phyloP scores from a whole-genome alignment of 2,888 invertebrate species.

The Habrosyne pyritoides region DNA sequence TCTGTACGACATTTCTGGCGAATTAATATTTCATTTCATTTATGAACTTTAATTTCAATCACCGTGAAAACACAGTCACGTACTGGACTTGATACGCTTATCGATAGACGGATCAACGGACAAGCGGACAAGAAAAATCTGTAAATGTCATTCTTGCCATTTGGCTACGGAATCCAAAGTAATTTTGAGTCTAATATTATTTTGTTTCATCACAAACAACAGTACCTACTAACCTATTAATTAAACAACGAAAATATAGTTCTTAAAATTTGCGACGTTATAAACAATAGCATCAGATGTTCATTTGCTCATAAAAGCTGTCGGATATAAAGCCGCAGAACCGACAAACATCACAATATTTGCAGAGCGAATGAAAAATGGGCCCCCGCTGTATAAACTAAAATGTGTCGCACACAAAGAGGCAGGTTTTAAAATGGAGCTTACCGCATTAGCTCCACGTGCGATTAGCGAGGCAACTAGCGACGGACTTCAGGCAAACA shows the following conservation, averaged over 20 bases:
- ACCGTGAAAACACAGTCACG: no score
- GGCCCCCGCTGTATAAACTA: conserved; percentile 61
- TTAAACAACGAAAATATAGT: background rate
- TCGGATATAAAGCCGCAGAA: conserved; percentile 49
- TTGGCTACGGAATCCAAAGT: no score
- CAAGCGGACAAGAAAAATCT: no score
- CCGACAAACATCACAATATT: conserved; percentile 77
- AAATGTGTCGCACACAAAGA: conserved; percentile 57
- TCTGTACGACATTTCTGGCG: no score
- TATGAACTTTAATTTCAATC: no score
- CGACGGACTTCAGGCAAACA: conserved; percentile 51
- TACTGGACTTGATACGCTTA: no score
- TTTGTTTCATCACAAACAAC: background rate
- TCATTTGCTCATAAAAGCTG: conserved; percentile 45
- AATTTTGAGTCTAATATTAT: background rate
- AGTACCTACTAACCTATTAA: no score
- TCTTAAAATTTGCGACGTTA: conserved; percentile 14
- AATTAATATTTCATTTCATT: no score
- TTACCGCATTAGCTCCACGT: conserved; percentile 61
- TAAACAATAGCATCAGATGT: conserved; percentile 52
- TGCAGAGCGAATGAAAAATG: conserved; percentile 74
- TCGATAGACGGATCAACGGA: no score
- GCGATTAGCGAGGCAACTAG: conserved; percentile 74
- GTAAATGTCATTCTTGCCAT: no score
- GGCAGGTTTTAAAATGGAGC: conserved; percentile 69